Conservation (phyloP, 2,888 invertebrate species). For the Oligia fasciuncula region DNA sequence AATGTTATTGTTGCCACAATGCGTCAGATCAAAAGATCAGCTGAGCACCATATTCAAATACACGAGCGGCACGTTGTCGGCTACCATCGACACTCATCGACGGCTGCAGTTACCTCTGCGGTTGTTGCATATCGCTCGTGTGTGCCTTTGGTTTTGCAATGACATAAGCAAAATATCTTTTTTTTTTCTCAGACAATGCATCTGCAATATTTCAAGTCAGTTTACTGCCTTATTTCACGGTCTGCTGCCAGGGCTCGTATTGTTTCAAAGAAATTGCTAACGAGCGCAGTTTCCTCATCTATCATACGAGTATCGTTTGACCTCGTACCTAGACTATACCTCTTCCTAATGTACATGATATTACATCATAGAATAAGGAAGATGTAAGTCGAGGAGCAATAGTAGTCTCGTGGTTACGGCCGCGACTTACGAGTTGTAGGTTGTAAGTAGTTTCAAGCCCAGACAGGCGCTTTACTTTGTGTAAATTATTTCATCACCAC, state of each 20-base stretch:
- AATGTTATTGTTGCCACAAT: too few relatives aligned
- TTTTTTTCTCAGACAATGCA: slow-evolving; percentile 14
- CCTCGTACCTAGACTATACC: background rate
- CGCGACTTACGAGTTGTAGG: background rate
- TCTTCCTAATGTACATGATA: background rate
- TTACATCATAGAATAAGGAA: background rate
- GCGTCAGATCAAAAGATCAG: too few relatives aligned
- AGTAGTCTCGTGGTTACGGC: background rate
- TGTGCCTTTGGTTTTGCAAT: background rate
- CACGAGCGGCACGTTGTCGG: too few relatives aligned
- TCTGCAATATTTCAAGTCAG: slow-evolving; percentile 8
- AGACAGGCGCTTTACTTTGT: background rate
- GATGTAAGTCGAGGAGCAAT: background rate
- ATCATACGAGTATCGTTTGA: slow-evolving; percentile 29
- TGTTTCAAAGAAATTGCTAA: slow-evolving; percentile 34
- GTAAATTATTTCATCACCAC: background rate
- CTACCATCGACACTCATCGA: too few relatives aligned
- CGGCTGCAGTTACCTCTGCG: too few relatives aligned
- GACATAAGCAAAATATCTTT: slow-evolving; percentile 4
- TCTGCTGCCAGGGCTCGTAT: slow-evolving; percentile 29
- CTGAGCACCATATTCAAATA: too few relatives aligned
- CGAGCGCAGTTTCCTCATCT: slow-evolving; percentile 36
- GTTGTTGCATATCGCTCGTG: too few relatives aligned
- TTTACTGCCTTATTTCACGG: slow-evolving; percentile 37
- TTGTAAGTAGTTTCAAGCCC: background rate